Evolutionary conservation across 1,140 invertebrate species (phyloP).

Genomic region (Vollenhovia emeryi): DNA sequence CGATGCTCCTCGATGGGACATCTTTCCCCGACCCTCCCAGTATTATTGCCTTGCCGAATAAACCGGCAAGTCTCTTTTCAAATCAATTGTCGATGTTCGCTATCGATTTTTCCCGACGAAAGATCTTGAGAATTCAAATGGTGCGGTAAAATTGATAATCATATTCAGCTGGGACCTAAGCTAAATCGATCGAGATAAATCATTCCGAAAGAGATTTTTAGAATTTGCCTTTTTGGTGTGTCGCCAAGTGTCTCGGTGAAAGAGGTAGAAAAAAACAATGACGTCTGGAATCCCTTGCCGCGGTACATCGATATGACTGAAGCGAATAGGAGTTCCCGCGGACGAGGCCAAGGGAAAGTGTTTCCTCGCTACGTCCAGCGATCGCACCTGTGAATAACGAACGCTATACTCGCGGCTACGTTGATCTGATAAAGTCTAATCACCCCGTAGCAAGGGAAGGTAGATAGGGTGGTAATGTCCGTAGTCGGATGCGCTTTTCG

Average conservation of each 20-base stretch:
- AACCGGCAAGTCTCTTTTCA: neutral
- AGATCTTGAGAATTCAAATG: neutral
- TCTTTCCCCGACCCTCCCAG: neutral
- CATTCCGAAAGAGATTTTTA: neutral
- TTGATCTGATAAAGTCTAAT: slow-evolving; percentile 81
- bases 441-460: slow-evolving; percentile 68
- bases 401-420: slow-evolving; percentile 63
- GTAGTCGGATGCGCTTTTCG: slow-evolving; percentile 80
- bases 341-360: neutral
- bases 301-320: neutral
- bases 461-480: slow-evolving; percentile 77
- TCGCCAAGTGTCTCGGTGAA: neutral
- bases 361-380: slow-evolving; percentile 4
- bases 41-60: neutral
- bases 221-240: neutral
- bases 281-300: neutral
- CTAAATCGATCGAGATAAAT: neutral
- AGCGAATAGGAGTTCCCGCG: neutral
- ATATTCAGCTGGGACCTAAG: neutral
- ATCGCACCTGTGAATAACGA: slow-evolving; percentile 77
- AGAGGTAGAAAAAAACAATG: neutral
- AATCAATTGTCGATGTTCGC: neutral
- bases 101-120: neutral
- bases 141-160: neutral
- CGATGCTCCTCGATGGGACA: neutral